phyloP scores from a whole-genome alignment of 2,797 vertebrate species.

The Artibeus lituratus region DNA sequence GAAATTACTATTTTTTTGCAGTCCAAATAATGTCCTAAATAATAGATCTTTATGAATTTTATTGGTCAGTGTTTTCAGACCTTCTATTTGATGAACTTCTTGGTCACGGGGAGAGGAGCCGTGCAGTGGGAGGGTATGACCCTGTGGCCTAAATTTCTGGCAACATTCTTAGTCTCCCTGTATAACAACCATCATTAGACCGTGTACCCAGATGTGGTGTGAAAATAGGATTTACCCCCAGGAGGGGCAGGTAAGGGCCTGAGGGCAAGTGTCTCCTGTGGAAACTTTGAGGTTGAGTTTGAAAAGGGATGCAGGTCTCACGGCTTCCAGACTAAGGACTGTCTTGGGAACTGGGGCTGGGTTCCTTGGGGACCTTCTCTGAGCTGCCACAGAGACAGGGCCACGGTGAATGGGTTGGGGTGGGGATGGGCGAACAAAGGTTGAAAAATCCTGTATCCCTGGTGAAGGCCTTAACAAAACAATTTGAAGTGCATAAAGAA shows the following conservation, averaged over 20 bases:
- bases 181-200: neutral
- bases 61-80: neutral
- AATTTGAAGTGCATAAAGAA: neutral
- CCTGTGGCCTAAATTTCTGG: neutral
- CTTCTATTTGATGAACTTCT: neutral
- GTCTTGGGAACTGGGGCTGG: neutral
- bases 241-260: neutral
- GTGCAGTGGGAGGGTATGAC: neutral
- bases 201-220: neutral
- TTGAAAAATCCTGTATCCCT: neutral
- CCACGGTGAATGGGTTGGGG: neutral
- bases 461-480: neutral
- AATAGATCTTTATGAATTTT: neutral
- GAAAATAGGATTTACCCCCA: neutral
- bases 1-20: neutral
- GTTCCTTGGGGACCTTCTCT: neutral
- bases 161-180: neutral
- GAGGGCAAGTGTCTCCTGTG: neutral
- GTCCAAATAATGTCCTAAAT: neutral
- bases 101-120: neutral
- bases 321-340: neutral
- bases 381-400: neutral
- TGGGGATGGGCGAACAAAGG: neutral
- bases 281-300: neutral
- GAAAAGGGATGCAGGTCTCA: neutral